A percentile compares a stretch with the other conserved stretches of the same genome.
Evolutionary conservation across 2,113 vertebrate species (phyloP).

Genomic region (Dromaius novaehollandiae): DNA sequence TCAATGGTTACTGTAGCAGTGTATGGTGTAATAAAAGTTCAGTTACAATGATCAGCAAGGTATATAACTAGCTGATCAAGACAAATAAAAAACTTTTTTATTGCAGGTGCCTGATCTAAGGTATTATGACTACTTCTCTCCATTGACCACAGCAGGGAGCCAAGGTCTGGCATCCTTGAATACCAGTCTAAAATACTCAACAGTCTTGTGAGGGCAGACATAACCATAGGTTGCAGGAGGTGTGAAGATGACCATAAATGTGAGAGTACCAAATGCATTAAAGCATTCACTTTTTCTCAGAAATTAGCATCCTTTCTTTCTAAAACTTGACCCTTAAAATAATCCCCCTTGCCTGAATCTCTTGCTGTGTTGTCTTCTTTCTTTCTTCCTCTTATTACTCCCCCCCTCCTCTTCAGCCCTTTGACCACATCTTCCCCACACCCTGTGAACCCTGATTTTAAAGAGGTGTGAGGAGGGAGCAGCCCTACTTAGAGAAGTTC

Average conservation of each 20-base stretch:
- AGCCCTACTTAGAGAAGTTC: neutral
- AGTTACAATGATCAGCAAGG: neutral
- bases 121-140: neutral
- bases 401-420: neutral
- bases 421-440: neutral
- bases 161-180: neutral
- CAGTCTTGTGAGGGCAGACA: neutral
- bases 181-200: neutral
- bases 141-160: fast-evolving
- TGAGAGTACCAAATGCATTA: neutral
- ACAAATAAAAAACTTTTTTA: neutral
- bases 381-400: neutral
- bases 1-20: neutral
- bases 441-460: neutral
- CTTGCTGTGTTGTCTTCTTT: neutral
- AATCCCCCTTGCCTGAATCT: neutral
- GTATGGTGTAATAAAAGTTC: neutral
- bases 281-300: neutral
- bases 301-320: neutral
- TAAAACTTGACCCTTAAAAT: neutral
- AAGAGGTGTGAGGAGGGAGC: neutral
- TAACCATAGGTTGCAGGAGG: neutral
- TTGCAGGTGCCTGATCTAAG: neutral
- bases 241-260: neutral
- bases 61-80: neutral